Evolutionary conservation across 2,113 vertebrate species (phyloP), one percentile per base, ranked within the genome.

Genomic region (Hyla sarda): DNA sequence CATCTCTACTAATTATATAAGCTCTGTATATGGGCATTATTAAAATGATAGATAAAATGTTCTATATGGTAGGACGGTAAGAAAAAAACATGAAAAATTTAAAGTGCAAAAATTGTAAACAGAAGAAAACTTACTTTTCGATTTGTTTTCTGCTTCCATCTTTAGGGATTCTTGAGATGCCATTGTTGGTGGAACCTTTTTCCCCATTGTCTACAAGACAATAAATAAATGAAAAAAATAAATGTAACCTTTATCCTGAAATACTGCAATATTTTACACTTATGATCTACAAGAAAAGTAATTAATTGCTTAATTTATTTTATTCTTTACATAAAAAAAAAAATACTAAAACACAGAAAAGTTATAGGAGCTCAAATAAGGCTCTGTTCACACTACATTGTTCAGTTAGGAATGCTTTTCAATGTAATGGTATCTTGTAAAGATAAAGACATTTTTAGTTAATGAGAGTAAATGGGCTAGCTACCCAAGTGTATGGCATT

Each of bases 61-160:
- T 67, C 62, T 62, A 12, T 28, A 62, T 28, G 3, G 23, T n/a
- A n/a, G 23, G 6, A 9, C 41, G 8, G 8, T 41, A 8, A n/a
- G n/a, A n/a, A n/a, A n/a, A n/a, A n/a, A n/a, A n/a, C n/a, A n/a
- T n/a, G n/a, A 56, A 21, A 56, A 23, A 56, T 10, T 21, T 23
- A 21, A 56, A 56, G 19, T 56, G 21, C 2, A 56, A n/a, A n/a
- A n/a, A 11, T n/a, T 25, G 11, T 62, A 13, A 13, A 45, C 16
- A 54, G 11, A 82, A 58, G 3, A 60, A 48, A 60, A 92, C 93
- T 94, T 92, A 99, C 97, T 94, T 94, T 97, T 99, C 87, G 93
- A 90, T 93, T 95, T 97, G 94, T 89, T 92, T 87, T 99, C 97
- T 82, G 95, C 92, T 90, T 99, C 97, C 8, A 94, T 90, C 95